Evolutionary conservation across 64 coral and sea anemone genomes (phyloP).

Genomic region (Actinia tenebrosa): DNA sequence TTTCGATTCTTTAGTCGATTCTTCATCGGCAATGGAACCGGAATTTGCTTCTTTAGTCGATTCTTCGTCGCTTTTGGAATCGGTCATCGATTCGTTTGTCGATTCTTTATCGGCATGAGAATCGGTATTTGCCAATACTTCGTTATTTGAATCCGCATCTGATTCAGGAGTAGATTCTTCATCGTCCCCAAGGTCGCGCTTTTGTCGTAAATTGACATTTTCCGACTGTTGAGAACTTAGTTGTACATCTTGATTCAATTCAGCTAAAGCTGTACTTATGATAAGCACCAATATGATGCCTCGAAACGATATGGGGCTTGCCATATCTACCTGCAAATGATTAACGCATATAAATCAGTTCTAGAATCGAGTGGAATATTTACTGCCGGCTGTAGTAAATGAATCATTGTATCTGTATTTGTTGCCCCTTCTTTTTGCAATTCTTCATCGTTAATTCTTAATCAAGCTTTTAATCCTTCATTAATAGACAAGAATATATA

Average conservation of each 20-base stretch:
- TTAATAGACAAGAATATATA: too few relatives aligned
- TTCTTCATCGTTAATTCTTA: too few relatives aligned
- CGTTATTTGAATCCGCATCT: neutral
- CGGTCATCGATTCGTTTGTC: neutral
- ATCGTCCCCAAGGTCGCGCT: constrained; percentile 5
- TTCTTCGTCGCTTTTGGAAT: neutral
- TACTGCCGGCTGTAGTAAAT: neutral
- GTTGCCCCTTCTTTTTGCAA: too few relatives aligned
- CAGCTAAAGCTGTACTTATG: constrained; percentile 28
- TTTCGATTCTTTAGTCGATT: neutral
- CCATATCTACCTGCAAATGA: neutral
- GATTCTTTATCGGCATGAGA: neutral
- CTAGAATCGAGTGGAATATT: too few relatives aligned
- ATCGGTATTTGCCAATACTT: neutral
- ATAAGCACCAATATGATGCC: constrained; percentile 38
- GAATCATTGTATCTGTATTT: neutral
- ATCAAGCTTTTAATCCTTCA: too few relatives aligned
- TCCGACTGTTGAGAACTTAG: neutral
- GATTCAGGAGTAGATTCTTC: neutral
- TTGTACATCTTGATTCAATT: neutral
- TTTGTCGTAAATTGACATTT: constrained; percentile 14
- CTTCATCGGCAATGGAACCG: neutral
- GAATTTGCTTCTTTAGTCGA: neutral
- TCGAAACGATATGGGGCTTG: neutral
- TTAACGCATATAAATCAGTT: neutral